Evolutionary conservation across 30 jellyfish, hydroid and myxozoan species (phyloP), one percentile per base, ranked within the genome.

Genomic region (Aurelia coerulea): DNA sequence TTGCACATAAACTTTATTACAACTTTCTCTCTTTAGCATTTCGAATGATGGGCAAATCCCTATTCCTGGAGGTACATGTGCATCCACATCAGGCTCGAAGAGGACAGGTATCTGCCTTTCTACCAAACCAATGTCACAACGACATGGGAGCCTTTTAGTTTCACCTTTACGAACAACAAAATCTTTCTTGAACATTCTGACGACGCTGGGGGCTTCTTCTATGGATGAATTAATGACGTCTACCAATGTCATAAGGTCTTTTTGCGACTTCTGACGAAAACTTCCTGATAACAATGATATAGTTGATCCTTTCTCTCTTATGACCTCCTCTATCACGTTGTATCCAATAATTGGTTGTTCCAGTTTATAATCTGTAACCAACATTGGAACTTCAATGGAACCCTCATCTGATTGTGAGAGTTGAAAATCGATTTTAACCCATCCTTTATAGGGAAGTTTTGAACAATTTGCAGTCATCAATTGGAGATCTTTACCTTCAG

Each of bases 331-430:
- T 4, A 65, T 15, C n/a, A 65, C 76, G 37, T 65, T 65, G 41
- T 15, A 65, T 46, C 76, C 76, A 65, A 65, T 17, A 6, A 65
- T 65, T 15, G 76, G 76, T 46, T 15, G 41, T 18, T 65, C 76
- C 3, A 65, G 41, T 17, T 65, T 3, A 39, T 39, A 39, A 9
- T 39, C 51, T 3, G 51, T 39, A 3, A 39, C 51, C 51, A 59
- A 37, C 80, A 70, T 70, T 70, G 80, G 80, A 5, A 70, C 60
- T 37, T 70, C 80, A 10, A 70, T 23, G 13, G 31, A 15, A 70
- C 17, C 53, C 4, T 18, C 80, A 32, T 59, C 32, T 59, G 80
- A 70, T 0, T 32, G 17, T 31, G 32, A 23, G 32, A 70, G 80
- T 23, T 70, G 62, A 18, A 70, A 32, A 23, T 70, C 42, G 32